phyloP scores from a whole-genome alignment of 2,113 vertebrate species.

The Cranoglanis bouderius region DNA sequence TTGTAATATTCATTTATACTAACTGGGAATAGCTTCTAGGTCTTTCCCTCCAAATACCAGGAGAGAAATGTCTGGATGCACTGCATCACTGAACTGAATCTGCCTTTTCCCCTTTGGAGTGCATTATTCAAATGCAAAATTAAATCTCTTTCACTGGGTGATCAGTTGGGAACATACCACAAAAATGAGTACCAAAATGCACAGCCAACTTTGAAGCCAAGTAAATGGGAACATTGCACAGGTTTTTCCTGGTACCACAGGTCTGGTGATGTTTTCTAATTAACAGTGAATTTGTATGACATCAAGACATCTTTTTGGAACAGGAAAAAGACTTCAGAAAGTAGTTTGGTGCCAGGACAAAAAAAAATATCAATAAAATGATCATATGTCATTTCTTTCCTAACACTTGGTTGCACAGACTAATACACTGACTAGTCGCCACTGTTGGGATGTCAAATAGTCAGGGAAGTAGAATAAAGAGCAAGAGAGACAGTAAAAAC shows the following conservation, averaged over 20 bases:
- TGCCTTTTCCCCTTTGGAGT: background rate
- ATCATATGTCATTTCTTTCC: background rate
- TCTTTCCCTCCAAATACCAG: background rate
- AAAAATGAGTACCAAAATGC: background rate
- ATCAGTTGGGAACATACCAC: background rate
- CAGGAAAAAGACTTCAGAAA: background rate
- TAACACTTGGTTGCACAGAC: background rate
- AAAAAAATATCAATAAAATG: background rate
- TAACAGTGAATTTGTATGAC: background rate
- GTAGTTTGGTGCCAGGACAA: background rate
- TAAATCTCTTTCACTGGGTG: background rate
- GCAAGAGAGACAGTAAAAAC: background rate
- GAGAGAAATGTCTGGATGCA: background rate
- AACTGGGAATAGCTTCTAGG: background rate
- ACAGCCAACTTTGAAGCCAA: background rate
- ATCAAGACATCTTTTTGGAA: background rate
- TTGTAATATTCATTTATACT: conserved; percentile 9
- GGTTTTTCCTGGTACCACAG: background rate
- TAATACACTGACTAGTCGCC: background rate
- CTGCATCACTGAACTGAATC: background rate
- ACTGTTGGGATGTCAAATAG: background rate
- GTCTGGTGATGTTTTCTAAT: background rate
- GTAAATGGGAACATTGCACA: background rate
- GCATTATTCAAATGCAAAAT: conserved; percentile 27
- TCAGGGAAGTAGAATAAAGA: background rate